Evolutionary conservation across 2,797 vertebrate genomes (phyloP), one percentile per base, ranked within the genome.

Genomic region (Dicrostonyx torquatus): DNA sequence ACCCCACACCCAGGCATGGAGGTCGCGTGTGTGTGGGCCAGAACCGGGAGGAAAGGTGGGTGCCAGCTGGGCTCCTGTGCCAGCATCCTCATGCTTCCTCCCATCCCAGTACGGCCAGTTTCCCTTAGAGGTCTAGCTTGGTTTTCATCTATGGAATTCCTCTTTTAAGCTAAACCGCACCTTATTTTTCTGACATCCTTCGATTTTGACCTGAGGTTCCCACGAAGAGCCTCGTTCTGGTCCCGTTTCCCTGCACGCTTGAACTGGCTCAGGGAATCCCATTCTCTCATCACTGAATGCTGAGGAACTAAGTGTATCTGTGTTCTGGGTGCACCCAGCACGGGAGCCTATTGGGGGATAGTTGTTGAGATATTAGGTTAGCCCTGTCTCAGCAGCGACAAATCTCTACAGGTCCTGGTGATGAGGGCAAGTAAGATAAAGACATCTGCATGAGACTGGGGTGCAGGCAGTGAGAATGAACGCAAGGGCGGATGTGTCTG

Each of bases 1-100:
- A 99, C 97, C 99, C 99, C 18, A 99, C 99, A 0, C 99, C 99
- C 50, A 98, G 99, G 22, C 99, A 99, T 0, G 99, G 99, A 2
- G 99, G 99, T 72, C 98, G 99, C 0, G 99, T 99, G 96, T 99
- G 99, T 79, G 99, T 99, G 97, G 99, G 99, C 26, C 99, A 99
- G 98, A 99, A 99, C 97, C 99, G 99, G 0, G 99, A 99, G 97
- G 99, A 99, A 96, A 99, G 99, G 99, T 99, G 98, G 1, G 94
- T 37, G 1, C 1, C 29, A 11, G 8, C 58, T 2, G 6, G 1
- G 5, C 31, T 1, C 53, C 31, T n/a, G 5, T 26, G 1, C 1
- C 0, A 0, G 37, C 24, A 0, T 6, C 64, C 34, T 3, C 78
- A 1, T 0, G 15, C 34, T 64, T n/a, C 5, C 58, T 76, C 13